phyloP scores from a whole-genome alignment of 2,113 vertebrate species.

The Hystrix brachyura region DNA sequence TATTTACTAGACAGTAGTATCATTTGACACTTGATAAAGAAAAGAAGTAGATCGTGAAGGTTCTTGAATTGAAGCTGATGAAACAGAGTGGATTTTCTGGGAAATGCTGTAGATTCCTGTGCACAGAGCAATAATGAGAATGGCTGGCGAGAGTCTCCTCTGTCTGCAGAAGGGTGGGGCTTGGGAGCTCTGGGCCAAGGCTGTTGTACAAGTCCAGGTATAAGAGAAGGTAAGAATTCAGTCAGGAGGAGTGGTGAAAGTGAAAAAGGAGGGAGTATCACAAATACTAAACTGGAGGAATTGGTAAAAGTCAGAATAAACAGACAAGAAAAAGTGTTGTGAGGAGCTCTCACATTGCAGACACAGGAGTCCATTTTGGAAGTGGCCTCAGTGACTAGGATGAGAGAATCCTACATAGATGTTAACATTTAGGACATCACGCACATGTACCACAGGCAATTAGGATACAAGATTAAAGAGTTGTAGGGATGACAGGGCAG shows the following conservation, averaged over 20 bases:
- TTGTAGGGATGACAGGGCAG: neutral
- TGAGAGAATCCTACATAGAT: neutral
- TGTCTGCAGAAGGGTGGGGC: neutral
- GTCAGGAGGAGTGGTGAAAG: neutral
- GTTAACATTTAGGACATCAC: neutral
- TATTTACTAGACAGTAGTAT: neutral
- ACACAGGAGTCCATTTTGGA: neutral
- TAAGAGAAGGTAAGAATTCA: neutral
- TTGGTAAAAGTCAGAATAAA: neutral
- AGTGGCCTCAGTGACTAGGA: neutral
- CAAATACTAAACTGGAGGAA: neutral
- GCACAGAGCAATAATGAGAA: neutral
- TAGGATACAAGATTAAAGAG: neutral
- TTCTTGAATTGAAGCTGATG: neutral
- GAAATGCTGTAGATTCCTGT: neutral
- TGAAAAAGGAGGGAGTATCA: neutral
- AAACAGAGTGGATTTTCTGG: neutral
- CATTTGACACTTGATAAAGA: neutral
- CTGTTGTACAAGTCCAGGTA: neutral
- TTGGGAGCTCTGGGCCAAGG: neutral
- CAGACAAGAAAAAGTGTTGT: neutral
- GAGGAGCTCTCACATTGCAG: neutral
- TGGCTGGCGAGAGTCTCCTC: neutral
- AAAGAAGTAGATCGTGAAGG: neutral
- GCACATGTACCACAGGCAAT: neutral